Evolutionary conservation across 2,797 vertebrate species (phyloP).

Genomic region (Vireo griseus): DNA sequence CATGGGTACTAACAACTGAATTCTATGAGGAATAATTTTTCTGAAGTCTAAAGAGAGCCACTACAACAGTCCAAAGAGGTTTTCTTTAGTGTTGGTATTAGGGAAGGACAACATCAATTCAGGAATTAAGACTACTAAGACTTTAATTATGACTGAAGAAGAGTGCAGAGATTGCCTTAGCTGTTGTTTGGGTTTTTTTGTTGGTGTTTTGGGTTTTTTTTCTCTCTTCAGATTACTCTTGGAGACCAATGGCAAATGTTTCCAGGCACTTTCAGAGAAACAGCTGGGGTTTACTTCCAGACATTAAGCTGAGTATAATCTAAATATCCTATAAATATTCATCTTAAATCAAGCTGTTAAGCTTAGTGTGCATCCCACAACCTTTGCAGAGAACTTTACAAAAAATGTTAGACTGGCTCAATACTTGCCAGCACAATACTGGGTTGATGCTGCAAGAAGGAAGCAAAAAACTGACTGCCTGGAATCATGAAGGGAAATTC

Average conservation of each 20-base stretch:
- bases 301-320: neutral
- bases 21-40: neutral
- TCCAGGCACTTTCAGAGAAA: neutral
- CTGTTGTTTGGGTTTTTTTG: neutral
- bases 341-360: slow-evolving; percentile 19
- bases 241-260: neutral
- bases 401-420: neutral
- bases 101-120: neutral
- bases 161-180: neutral
- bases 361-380: neutral
- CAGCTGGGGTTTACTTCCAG: neutral
- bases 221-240: neutral
- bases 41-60: neutral
- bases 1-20: neutral
- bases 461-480: neutral
- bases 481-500: neutral
- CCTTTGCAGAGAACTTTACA: neutral
- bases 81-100: neutral
- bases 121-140: neutral
- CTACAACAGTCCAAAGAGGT: neutral
- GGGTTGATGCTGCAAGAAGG: neutral
- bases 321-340: slow-evolving; percentile 32
- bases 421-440: neutral
- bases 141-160: neutral
- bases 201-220: neutral